Evolutionary conservation across 2,797 vertebrate genomes (phyloP), one percentile per base, ranked within the genome.

Genomic region (Anas georgica): DNA sequence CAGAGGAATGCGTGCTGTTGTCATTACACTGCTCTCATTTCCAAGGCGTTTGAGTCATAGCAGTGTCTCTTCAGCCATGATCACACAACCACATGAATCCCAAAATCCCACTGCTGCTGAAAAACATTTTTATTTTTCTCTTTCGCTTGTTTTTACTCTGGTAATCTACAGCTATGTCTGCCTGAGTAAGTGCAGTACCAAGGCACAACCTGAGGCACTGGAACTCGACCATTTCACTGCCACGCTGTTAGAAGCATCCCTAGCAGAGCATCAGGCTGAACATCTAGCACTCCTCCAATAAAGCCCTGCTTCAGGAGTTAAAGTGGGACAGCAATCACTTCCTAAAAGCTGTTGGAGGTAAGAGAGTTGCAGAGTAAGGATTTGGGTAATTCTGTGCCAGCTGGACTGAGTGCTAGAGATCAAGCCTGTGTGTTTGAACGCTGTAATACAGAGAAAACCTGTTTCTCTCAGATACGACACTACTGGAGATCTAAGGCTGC

Each of bases 21-120:
- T 89, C 75, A 77, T 82, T 64, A 86, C 60, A 72, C 9, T 28
- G 33, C 60, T 83, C 68, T 74, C 54, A 95, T 92, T 91, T 93
- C 64, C 58, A 33, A 58, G 33, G 75, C n/a, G 17, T 56, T 79
- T 90, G 67, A 91, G 64, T 89, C 67, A 74, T 9, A 93, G 64
- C 45, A 94, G 39, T 28, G 52, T 90, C 56, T 77, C 56, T 87
- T 88, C 75, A 93, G 64, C 80, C 48, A 62, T 25, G 33, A 79
- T 94, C 86, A 86, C 31, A 76, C 77, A 72, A 68, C 63, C 74
- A 66, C 37, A 4, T 67, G 15, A 73, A 74, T 86, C 35, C 43
- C 35, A 6, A 91, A 90, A 84, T 84, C 26, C 35, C 41, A 59
- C 14, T 88, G 52, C 33, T 78, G 84, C 43, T 68, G 66, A 64